Conservation (phyloP, 2,113 vertebrate genomes). For the Eolophus roseicapilla region DNA sequence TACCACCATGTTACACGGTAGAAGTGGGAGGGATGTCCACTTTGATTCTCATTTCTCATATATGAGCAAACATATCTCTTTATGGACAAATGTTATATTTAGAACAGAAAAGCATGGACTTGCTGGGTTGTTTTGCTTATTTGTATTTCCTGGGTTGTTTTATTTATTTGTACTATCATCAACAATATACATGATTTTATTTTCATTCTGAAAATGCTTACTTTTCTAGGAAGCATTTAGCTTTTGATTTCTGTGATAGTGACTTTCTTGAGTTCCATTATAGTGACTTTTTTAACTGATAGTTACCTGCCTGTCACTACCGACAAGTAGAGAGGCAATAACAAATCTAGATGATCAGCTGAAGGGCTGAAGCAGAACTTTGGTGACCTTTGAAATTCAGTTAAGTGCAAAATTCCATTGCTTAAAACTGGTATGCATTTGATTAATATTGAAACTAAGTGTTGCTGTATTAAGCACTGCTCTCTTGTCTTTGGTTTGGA, state of each 20-base stretch:
- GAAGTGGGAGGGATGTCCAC: neutral
- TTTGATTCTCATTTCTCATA: neutral
- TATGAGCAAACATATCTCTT: neutral
- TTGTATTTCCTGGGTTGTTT: neutral
- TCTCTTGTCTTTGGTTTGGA: neutral
- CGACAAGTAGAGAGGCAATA: neutral
- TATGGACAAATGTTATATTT: neutral
- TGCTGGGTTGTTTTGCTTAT: neutral
- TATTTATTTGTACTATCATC: neutral
- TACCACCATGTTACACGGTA: neutral
- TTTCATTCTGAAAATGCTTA: neutral
- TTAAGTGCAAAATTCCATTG: neutral
- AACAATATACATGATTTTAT: neutral
- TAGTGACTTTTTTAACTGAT: neutral
- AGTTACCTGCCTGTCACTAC: neutral
- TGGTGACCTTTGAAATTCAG: neutral
- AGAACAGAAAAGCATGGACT: neutral
- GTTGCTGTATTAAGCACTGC: neutral
- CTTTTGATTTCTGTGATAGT: neutral
- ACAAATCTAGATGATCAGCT: neutral
- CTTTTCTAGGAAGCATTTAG: neutral
- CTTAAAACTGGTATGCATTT: neutral
- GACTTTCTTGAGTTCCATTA: neutral
- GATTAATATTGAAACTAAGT: neutral
- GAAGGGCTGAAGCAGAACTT: neutral